Percentiles rank a stretch among this genome's conserved stretches.
Evolutionary conservation across 2,888 invertebrate species (phyloP).

Genomic region (Unio delphinus): DNA sequence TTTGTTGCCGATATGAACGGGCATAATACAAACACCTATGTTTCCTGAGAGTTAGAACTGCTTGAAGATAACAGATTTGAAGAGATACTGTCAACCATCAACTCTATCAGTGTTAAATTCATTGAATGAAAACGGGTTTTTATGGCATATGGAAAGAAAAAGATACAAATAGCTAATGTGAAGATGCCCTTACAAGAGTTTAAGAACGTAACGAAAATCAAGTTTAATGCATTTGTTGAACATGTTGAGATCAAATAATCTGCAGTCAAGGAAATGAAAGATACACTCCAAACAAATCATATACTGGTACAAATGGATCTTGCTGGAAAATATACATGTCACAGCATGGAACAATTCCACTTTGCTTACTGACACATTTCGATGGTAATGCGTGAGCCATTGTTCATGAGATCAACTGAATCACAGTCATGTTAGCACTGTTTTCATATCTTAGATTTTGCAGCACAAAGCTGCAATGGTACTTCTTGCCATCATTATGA

Average conservation of each 20-base stretch:
- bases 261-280: slow-evolving; percentile 12
- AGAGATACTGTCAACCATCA: slow-evolving; percentile 5
- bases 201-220: slow-evolving; percentile 66
- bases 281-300: slow-evolving; percentile 12
- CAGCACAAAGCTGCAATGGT: slow-evolving; percentile 21
- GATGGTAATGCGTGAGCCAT: too few relatives aligned
- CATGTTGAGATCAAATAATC: slow-evolving; percentile 15
- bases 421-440: too few relatives aligned
- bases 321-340: slow-evolving; percentile 2
- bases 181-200: slow-evolving; percentile 27
- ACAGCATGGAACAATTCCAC: neutral
- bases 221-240: slow-evolving; percentile 39
- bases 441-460: too few relatives aligned
- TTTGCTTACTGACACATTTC: too few relatives aligned
- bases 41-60: neutral
- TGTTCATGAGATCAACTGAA: too few relatives aligned
- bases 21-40: too few relatives aligned
- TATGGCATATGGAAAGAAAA: slow-evolving; percentile 24
- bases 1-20: too few relatives aligned
- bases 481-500: slow-evolving; percentile 10
- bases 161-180: slow-evolving; percentile 18
- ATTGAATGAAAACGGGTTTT: slow-evolving; percentile 23
- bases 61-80: slow-evolving; percentile 3
- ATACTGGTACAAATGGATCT: slow-evolving; percentile 19
- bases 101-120: slow-evolving; percentile 10